phyloP scores from a whole-genome alignment of 2,113 vertebrate genomes.

The Chauna torquata region DNA sequence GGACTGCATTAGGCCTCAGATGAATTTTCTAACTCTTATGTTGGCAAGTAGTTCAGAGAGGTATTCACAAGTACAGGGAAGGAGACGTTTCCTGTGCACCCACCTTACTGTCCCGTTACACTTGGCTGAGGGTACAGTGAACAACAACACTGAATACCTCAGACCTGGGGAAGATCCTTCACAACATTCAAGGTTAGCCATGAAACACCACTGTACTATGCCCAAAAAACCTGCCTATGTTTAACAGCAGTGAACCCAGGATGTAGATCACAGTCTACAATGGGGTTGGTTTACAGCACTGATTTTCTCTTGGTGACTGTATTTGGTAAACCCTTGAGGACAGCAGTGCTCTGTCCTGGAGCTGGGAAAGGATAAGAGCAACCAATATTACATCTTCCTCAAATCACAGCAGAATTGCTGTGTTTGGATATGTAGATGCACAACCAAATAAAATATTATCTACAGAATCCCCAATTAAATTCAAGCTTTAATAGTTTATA shows the following conservation, averaged over 20 bases:
- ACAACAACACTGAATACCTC: neutral
- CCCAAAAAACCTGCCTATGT: neutral
- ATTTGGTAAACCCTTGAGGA: neutral
- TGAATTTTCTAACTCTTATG: neutral
- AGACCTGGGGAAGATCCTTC: neutral
- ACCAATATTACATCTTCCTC: neutral
- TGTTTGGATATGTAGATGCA: neutral
- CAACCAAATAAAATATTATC: neutral
- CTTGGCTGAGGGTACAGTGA: neutral
- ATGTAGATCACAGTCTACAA: too few species aligned
- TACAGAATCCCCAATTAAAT: neutral
- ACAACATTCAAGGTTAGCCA: neutral
- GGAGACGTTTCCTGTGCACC: neutral
- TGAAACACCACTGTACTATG: neutral
- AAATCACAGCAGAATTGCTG: neutral
- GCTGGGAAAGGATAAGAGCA: neutral
- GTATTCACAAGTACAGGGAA: neutral
- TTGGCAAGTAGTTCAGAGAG: neutral
- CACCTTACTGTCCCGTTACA: neutral
- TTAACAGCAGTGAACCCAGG: neutral
- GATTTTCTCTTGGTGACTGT: neutral
- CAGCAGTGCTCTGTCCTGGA: neutral
- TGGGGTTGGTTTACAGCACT: neutral
- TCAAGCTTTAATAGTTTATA: neutral
- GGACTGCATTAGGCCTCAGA: too few species aligned